Conservation (phyloP, 2,888 invertebrate species). For the Caenorhabditis becei region DNA sequence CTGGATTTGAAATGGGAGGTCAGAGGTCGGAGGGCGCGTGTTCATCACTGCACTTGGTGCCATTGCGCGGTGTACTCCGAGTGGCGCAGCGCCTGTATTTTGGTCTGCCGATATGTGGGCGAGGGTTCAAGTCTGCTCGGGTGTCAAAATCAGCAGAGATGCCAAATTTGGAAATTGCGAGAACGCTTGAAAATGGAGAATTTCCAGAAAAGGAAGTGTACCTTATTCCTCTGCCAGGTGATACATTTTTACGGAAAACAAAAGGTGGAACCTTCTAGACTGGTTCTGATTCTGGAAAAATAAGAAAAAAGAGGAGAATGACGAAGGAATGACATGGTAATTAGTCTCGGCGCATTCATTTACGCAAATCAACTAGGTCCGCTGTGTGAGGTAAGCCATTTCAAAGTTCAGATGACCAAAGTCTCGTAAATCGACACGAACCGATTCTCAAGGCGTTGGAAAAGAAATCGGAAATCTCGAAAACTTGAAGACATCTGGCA, state of each 20-base stretch:
- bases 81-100: neutral
- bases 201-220: too few species aligned
- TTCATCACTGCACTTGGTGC: neutral
- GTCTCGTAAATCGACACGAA: neutral
- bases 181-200: too few species aligned
- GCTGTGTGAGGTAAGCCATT: constrained; percentile 22
- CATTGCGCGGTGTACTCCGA: neutral
- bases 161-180: too few species aligned
- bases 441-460: neutral
- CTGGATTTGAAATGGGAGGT: too few species aligned
- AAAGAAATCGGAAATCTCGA: neutral
- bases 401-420: constrained; percentile 9
- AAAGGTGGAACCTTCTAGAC: too few species aligned
- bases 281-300: too few species aligned
- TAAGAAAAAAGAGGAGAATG: constrained; percentile 14
- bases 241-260: too few species aligned
- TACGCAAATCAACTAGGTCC: constrained; percentile 47
- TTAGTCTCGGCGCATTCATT: constrained; percentile 21
- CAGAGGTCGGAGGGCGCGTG: neutral
- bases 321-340: constrained; percentile 42
- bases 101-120: neutral
- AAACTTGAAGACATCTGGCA: constrained; percentile 36
- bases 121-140: neutral
- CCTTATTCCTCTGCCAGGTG: too few species aligned
- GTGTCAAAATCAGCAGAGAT: neutral